These are phyloP conservation scores for Empidonax alnorum DNA, from an alignment of 2,113 vertebrate genomes.

Conservation along the genomic window DNA sequence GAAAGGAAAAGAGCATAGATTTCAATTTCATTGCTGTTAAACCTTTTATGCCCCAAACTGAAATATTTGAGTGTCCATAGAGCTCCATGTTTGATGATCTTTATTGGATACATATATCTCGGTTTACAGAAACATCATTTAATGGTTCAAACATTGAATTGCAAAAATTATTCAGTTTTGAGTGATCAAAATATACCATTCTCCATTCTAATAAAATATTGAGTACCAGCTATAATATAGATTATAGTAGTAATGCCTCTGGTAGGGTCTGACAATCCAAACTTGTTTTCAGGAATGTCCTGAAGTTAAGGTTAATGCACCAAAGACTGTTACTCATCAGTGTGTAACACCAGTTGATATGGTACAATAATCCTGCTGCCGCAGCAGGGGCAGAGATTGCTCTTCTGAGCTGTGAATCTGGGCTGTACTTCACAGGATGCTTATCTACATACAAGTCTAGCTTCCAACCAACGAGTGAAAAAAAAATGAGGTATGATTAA, in stretches of 20 bases:
- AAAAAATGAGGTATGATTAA: rapidly evolving
- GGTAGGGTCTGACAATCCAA: not conserved
- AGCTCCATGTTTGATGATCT: not conserved
- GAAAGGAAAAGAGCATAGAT: not conserved
- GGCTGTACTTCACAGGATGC: not conserved
- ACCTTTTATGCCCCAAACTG: slow-evolving; percentile 27
- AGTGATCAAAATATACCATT: slow-evolving; percentile 30
- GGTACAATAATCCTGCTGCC: not conserved
- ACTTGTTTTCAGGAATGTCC: slow-evolving; percentile 32
- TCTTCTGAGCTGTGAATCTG: not conserved
- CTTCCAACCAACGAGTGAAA: not conserved
- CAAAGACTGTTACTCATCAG: slow-evolving; percentile 35
- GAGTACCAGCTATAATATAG: slow-evolving; percentile 39
- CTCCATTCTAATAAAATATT: slow-evolving; percentile 61
- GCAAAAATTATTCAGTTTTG: slow-evolving; percentile 50
- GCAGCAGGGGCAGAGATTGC: not conserved
- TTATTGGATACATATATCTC: slow-evolving; percentile 46
- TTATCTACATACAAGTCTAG: not conserved
- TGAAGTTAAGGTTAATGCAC: slow-evolving; percentile 51
- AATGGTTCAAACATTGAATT: slow-evolving; percentile 52
- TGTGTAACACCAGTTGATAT: not conserved
- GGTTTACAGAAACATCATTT: slow-evolving; percentile 49
- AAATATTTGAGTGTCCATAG: slow-evolving; percentile 39
- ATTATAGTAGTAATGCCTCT: slow-evolving; percentile 31
- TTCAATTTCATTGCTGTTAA: slow-evolving; percentile 39